Conservation (phyloP, 1,140 invertebrate genomes). For the Brachionus manjavacas region DNA sequence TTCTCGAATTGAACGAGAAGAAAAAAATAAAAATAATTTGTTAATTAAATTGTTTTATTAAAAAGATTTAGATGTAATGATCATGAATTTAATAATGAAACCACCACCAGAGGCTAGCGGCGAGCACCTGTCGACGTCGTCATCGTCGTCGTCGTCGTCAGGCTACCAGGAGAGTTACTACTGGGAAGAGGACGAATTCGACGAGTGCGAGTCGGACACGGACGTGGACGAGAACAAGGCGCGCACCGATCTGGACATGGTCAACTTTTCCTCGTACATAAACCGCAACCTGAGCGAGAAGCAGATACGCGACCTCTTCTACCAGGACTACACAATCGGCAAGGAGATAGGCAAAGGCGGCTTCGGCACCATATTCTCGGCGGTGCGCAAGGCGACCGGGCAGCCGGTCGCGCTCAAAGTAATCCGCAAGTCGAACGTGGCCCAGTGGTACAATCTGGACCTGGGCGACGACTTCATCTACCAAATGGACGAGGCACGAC, state of each 20-base stretch:
- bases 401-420: slow-evolving; percentile 65
- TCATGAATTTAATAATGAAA: slow-evolving; percentile 18
- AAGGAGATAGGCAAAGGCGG: slow-evolving; percentile 62
- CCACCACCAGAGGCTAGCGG: neutral
- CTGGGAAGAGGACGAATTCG: neutral
- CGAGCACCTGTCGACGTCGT: slow-evolving; percentile 1
- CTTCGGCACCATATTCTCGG: slow-evolving; percentile 66
- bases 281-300: neutral
- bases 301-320: slow-evolving; percentile 9
- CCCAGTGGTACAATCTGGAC: slow-evolving; percentile 59
- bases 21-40: neutral
- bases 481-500: slow-evolving; percentile 18
- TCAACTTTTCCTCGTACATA: slow-evolving; percentile 17
- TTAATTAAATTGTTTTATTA: neutral
- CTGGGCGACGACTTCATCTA: neutral
- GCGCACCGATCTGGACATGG: neutral
- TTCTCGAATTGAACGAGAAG: neutral
- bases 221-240: neutral
- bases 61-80: neutral
- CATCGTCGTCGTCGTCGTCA: neutral
- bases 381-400: slow-evolving; percentile 59
- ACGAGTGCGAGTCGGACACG: neutral
- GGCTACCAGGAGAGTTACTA: slow-evolving; percentile 1
- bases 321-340: slow-evolving; percentile 17
- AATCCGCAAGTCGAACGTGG: slow-evolving; percentile 62